Evolutionary conservation across 2,113 vertebrate genomes (phyloP).

Genomic region (Nicator chloris): DNA sequence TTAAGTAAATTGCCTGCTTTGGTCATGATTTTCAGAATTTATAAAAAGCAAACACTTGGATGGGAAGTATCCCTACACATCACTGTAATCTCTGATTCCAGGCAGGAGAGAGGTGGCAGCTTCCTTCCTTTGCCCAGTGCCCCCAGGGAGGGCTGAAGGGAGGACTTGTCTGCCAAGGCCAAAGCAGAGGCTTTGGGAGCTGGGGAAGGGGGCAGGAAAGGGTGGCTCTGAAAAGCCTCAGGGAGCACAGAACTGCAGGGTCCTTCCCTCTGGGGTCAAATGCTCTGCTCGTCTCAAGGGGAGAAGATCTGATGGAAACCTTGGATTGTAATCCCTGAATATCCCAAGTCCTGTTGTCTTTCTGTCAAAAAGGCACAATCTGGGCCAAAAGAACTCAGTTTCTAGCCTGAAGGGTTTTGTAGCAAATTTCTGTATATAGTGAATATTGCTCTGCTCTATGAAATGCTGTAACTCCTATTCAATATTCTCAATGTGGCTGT

Average conservation of each 20-base stretch:
- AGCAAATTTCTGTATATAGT: background rate
- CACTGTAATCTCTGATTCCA: background rate
- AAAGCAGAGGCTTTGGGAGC: background rate
- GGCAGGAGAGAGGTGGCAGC: background rate
- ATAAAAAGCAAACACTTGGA: background rate
- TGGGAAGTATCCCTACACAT: background rate
- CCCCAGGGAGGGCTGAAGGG: background rate
- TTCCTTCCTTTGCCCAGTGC: background rate
- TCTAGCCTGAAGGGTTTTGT: background rate
- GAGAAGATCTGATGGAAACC: background rate
- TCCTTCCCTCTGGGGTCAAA: background rate
- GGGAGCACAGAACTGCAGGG: slow-evolving; percentile 11
- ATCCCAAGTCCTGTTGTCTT: background rate
- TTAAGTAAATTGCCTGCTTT: background rate
- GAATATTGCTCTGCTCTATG: background rate
- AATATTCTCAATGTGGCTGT: background rate
- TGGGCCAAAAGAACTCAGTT: background rate
- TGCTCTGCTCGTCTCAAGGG: background rate
- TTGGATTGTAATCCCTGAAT: background rate
- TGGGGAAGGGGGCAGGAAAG: background rate
- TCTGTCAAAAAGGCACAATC: background rate
- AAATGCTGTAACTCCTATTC: background rate
- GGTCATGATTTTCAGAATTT: background rate
- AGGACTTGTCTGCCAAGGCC: background rate
- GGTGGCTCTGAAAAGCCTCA: background rate